Percentiles rank a stretch among this genome's conserved stretches.
Conservation (phyloP, 2,888 invertebrate species). For the Drosophila birchii region DNA sequence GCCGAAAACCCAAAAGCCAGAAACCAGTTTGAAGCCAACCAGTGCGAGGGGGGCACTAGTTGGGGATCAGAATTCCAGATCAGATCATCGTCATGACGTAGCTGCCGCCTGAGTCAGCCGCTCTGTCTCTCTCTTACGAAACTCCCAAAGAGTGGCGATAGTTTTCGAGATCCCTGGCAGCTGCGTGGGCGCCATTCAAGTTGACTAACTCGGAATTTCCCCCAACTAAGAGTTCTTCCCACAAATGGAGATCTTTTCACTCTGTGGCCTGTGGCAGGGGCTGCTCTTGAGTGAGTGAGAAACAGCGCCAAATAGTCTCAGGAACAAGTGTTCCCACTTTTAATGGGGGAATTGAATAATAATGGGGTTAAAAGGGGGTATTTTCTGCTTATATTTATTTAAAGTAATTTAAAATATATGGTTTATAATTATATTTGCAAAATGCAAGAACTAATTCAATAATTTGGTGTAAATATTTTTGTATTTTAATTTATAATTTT, state of each 20-base stretch:
- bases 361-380: background rate
- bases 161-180: slow-evolving; percentile 4
- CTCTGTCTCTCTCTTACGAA: slow-evolving; percentile 33
- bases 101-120: slow-evolving; percentile 36
- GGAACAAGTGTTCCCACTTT: slow-evolving; percentile 35
- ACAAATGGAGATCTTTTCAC: slow-evolving; percentile 4
- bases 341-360: background rate
- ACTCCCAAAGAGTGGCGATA: slow-evolving; percentile 5
- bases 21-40: slow-evolving; percentile 33
- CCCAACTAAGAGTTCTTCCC: background rate
- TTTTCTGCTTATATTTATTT: background rate
- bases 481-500: background rate
- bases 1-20: slow-evolving; percentile 10
- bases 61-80: slow-evolving; percentile 38
- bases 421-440: too few species aligned
- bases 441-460: background rate
- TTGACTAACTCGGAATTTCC: slow-evolving; percentile 32
- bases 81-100: slow-evolving; percentile 42
- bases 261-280: background rate
- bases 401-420: background rate
- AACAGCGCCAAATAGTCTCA: slow-evolving; percentile 10
- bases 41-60: slow-evolving; percentile 4
- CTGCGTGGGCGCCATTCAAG: slow-evolving; percentile 24
- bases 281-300: slow-evolving; percentile 18
- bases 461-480: background rate